Base-by-base conservation (phyloP, 2,888 invertebrate species). In the Octodonta nipae region DNA sequence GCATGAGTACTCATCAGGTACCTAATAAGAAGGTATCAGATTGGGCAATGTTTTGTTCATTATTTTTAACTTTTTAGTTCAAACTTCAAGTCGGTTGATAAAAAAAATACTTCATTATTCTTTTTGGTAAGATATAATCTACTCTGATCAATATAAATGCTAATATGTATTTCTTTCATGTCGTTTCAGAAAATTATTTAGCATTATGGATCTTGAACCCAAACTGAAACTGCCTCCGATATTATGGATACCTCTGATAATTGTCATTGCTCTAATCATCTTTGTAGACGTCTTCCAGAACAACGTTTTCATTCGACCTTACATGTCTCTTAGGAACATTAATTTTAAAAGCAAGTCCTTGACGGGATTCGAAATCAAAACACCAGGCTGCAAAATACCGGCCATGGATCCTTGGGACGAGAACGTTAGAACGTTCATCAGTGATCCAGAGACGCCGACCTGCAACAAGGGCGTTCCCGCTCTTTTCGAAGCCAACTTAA, bases 401-500 rank as follows among this genome's bases (percentile, higher is more conserved):
- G 39, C 44, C 26, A 31, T 50, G 13, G 39, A 47, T 20, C 46
- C 50, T 11, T 43, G 45, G 12, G 48, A 49, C 36, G 34, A 39
- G 5, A 45, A 49, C 7, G 41, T 49, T 10, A 32, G 37, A 20
- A 44, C 44, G 0, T 51, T 39, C 31, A 41, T 43, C 13, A 17
- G 34, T 13, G 36, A 16, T n/a, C 17, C 17, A 5, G 6, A 6
- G 2, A 5, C 1, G 10, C 11, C 5, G 8, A 8, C 28, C 15
- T 70, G 70, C 42, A 71, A 73, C 37, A 56, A 62, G 7, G 63
- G 47, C n/a, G 35, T 36, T 11, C 56, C 63, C 13, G 65, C 75
- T 1, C 55, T 77, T 27, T 56, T 77, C 5, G 63, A 66, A 16
- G 68, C 67, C n/a, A 74, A 76, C 49, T 55, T 66, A 35, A 70